These are phyloP conservation scores for Drosophila engyochracea DNA, from an alignment of 2,888 invertebrate species.

Conservation along the genomic window DNA sequence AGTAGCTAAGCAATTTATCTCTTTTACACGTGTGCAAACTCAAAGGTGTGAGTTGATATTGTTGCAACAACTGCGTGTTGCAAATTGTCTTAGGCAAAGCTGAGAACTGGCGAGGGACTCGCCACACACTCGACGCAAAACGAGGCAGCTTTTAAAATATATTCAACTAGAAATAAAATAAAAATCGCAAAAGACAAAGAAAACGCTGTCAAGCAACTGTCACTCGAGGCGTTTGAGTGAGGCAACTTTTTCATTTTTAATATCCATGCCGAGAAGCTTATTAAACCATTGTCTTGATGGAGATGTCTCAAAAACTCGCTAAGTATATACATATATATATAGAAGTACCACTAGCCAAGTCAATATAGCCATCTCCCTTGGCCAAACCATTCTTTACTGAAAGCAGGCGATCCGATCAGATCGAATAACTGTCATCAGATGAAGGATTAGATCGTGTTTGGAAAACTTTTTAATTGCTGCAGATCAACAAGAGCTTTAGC, in stretches of 20 bases:
- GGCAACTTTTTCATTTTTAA: slow-evolving; percentile 4
- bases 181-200: slow-evolving; percentile 7
- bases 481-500: background rate
- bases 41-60: slow-evolving; percentile 25
- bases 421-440: background rate
- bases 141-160: slow-evolving; percentile 52
- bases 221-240: slow-evolving; percentile 64
- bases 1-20: slow-evolving; percentile 72
- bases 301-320: background rate
- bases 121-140: slow-evolving; percentile 41
- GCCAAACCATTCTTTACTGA: too few relatives aligned
- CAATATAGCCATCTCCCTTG: too few relatives aligned
- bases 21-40: slow-evolving; percentile 42
- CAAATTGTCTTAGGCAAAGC: slow-evolving; percentile 45
- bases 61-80: slow-evolving; percentile 16
- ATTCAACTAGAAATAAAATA: slow-evolving; percentile 13
- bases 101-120: slow-evolving; percentile 7
- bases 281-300: background rate
- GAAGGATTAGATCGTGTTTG: background rate
- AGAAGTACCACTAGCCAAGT: background rate
- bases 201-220: slow-evolving; percentile 55
- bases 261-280: background rate
- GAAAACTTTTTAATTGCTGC: background rate
- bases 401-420: background rate
- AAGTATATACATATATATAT: background rate